Conservation (phyloP, 2,888 invertebrate species). For the Dolichomitus sp. region DNA sequence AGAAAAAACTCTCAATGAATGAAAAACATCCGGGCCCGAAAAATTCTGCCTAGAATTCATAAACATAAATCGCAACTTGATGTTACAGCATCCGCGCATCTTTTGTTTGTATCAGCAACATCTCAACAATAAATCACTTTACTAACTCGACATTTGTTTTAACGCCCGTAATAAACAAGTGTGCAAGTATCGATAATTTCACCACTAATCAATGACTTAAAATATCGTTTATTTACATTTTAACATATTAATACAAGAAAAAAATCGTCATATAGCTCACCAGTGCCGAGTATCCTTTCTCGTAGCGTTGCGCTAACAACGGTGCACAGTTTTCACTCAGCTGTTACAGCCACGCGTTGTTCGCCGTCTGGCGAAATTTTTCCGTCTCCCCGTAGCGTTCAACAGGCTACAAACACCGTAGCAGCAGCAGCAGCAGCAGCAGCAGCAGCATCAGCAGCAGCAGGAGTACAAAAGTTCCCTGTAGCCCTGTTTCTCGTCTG, state of each 20-base stretch:
- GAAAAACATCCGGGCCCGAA: no score
- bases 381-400: conserved; percentile 37
- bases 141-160: no score
- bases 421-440: not conserved
- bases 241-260: not conserved
- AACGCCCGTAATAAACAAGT: no score
- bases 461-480: not conserved
- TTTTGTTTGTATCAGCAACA: no score
- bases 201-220: not conserved
- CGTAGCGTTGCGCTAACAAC: not conserved
- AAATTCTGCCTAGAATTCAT: no score
- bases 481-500: not conserved
- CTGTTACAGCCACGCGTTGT: conserved; percentile 46
- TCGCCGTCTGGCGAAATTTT: conserved; percentile 44
- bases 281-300: conserved; percentile 26
- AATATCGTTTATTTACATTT: not conserved
- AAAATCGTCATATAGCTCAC: conserved; percentile 22
- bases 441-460: not conserved
- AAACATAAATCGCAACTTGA: no score
- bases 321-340: conserved; percentile 56
- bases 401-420: conserved; percentile 52
- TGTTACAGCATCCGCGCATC: no score
- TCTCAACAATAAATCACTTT: no score
- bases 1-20: no score
- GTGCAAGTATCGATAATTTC: no score